Base-by-base conservation (phyloP, 1,140 invertebrate genomes). In the Cyclina sinensis region DNA sequence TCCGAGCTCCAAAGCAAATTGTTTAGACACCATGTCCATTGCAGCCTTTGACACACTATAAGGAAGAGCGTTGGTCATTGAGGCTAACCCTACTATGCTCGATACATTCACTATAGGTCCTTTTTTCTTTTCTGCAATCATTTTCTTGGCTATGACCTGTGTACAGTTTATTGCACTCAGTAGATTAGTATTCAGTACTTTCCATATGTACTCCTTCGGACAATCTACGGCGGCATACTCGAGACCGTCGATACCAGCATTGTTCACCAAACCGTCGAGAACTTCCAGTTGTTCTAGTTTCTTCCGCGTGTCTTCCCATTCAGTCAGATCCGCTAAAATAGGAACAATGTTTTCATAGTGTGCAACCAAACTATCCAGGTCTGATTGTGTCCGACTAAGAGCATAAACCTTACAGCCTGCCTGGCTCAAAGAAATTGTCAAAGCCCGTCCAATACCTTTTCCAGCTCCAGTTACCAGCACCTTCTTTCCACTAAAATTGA, bases 91-190 rank as follows among this genome's bases (percentile, higher is more conserved):
- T 2, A 94, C 95, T 93, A 98, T 97, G 16, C 98, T 98, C 0
- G 98, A 99, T 21, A 99, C 94, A 94, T 99, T 99, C 0, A 99
- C 98, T 90, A 99, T 98, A 46, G 97, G 96, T 54, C 98, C 98
- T 43, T 21, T 43, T 39, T n/a, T n/a, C n/a, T n/a, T n/a, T n/a
- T n/a, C n/a, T n/a, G n/a, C n/a, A n/a, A n/a, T n/a, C n/a, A n/a
- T n/a, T n/a, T n/a, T n/a, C n/a, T n/a, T n/a, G n/a, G n/a, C n/a
- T n/a, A n/a, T n/a, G n/a, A n/a, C n/a, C n/a, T n/a, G n/a, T n/a
- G n/a, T n/a, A n/a, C n/a, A n/a, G n/a, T n/a, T n/a, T n/a, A n/a
- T n/a, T n/a, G 43, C 18, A 96, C 91, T 96, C 96, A 76, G 27
- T 30, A 86, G n/a, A 59, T 86, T 76, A 14, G 30, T 46, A n/a